Conservation (phyloP, 1,140 invertebrate species). For the Protaetia brevitarsis region DNA sequence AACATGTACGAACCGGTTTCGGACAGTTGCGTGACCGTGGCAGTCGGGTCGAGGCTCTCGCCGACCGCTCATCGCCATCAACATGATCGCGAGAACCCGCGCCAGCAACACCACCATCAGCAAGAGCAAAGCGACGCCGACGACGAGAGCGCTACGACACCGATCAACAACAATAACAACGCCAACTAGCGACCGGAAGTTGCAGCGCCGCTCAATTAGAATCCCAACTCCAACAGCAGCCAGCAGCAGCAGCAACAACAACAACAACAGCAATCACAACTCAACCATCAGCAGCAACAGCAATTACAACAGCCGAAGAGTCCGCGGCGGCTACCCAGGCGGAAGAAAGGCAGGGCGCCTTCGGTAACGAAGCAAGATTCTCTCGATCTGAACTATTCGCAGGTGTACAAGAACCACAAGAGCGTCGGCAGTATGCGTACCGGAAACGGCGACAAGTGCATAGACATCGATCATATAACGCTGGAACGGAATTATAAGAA, state of each 20-base stretch:
- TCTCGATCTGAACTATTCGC: slow-evolving; percentile 17
- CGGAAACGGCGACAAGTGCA: slow-evolving; percentile 37
- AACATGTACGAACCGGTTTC: slow-evolving; percentile 37
- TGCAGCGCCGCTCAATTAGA: slow-evolving; percentile 14
- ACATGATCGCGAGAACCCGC: slow-evolving; percentile 13
- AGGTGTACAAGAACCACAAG: slow-evolving; percentile 26
- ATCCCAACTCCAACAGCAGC: slow-evolving; percentile 25
- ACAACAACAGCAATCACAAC: slow-evolving; percentile 26
- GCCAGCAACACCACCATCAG: neutral
- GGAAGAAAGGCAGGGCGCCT: neutral
- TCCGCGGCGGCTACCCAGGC: neutral
- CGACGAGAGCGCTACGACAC: slow-evolving; percentile 19
- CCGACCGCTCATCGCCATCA: neutral
- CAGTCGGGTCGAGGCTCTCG: neutral
- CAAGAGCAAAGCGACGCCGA: slow-evolving; percentile 25
- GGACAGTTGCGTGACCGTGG: slow-evolving; percentile 27
- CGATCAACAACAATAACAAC: slow-evolving; percentile 8
- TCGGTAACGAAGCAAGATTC: neutral
- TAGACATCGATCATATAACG: slow-evolving; percentile 46
- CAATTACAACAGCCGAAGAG: slow-evolving; percentile 8
- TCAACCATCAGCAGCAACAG: slow-evolving; percentile 24
- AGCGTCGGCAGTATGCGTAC: slow-evolving; percentile 30
- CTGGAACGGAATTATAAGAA: slow-evolving; percentile 35
- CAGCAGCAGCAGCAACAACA: slow-evolving; percentile 25
- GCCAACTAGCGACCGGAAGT: slow-evolving; percentile 9